Evolutionary conservation across 2,888 invertebrate species (phyloP), one percentile per base, ranked within the genome.

Genomic region (Amphipoea lucens): DNA sequence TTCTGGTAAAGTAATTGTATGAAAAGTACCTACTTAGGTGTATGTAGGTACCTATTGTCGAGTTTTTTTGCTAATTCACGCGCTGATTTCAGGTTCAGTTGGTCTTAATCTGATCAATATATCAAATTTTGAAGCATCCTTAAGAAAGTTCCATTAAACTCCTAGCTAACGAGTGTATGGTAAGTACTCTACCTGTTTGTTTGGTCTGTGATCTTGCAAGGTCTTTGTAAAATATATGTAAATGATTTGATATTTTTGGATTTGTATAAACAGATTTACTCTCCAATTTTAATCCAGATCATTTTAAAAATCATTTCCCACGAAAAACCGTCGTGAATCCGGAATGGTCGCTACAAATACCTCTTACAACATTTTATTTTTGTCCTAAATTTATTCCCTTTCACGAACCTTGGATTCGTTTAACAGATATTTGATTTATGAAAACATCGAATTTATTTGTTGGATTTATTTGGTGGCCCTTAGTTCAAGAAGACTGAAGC

Each of bases 371-470:
- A 63, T 78, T 77, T 77, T 67, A 45, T 76, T 74, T 83, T 76
- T 40, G 45, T 76, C 29, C 17, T 65, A 57, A 82, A 78, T 87
- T 82, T 77, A 77, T 82, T 77, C 60, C 40, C 17, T 51, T 78
- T 63, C 69, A 66, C 73, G 78, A 70, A 73, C 60, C 45, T 79
- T 82, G 80, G 76, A 80, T 81, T 80, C 70, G 73, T 81, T 75
- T 42, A 76, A 66, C n/a, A 75, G 42, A 81, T 77, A 77, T 87
- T 88, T 76, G 60, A 79, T 88, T 86, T 77, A 68, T 71, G 70
- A 76, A 80, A 81, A 80, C 78, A 73, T 88, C n/a, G 65, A 83
- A 72, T 79, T 67, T 80, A 75, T 78, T 82, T 78, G 69, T 40
- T 63, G 29, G 29, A 72, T 79, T 67, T 80, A 75, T 78, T 82